Conservation (phyloP, 2,797 vertebrate species). For the Melopsittacus undulatus region DNA sequence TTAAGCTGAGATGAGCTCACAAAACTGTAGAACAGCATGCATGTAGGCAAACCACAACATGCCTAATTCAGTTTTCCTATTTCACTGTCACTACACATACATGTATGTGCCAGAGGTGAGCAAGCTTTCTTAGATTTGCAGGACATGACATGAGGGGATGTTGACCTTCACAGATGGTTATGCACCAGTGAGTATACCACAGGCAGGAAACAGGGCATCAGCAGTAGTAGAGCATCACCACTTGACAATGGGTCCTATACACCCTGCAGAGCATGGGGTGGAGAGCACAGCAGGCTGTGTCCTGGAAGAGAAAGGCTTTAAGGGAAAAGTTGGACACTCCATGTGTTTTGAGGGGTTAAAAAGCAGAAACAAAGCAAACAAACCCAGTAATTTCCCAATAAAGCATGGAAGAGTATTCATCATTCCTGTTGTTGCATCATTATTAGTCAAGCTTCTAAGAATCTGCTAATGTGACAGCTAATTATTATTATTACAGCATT, state of each 20-base stretch:
- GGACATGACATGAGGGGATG: rapidly evolving
- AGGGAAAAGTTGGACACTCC: neutral
- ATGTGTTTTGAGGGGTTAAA: neutral
- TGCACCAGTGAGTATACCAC: neutral
- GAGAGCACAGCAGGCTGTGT: neutral
- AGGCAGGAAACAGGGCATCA: neutral
- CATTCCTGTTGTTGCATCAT: neutral
- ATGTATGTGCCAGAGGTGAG: neutral
- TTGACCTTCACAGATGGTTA: neutral
- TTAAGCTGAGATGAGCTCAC: neutral
- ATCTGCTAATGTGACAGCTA: conserved; percentile 13
- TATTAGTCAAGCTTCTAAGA: conserved; percentile 34
- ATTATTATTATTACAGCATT: conserved; percentile 16
- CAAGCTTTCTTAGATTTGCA: neutral
- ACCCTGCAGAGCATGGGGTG: neutral
- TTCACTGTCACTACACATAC: neutral
- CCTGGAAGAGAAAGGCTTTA: neutral
- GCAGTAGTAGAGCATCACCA: too few species aligned
- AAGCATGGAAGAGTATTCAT: neutral
- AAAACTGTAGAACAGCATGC: neutral
- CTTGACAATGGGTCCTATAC: neutral
- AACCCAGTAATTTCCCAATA: neutral
- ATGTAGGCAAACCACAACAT: neutral
- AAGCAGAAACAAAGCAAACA: neutral
- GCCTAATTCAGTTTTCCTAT: neutral